These are phyloP conservation scores for Pantelozetes paolii DNA, from an alignment of 2,888 invertebrate species.

Conservation along the genomic window DNA sequence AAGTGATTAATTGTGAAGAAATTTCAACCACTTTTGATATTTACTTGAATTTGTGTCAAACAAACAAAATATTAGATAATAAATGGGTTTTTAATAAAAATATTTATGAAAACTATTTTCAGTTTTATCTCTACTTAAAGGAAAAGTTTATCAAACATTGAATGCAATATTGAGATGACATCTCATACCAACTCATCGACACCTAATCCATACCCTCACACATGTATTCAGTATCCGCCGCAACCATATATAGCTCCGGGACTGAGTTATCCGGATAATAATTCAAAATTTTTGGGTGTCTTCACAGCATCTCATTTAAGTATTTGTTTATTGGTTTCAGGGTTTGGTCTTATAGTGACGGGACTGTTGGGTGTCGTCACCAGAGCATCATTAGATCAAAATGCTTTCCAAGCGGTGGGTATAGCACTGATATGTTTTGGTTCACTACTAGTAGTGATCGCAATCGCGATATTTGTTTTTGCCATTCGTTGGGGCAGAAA, in stretches of 20 bases:
- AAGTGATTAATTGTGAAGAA: too few relatives aligned
- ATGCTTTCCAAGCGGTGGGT: slow-evolving; percentile 20
- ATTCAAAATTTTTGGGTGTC: slow-evolving; percentile 23
- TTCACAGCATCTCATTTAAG: slow-evolving; percentile 32
- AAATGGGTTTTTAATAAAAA: too few relatives aligned
- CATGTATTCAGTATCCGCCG: not conserved
- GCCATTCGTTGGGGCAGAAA: slow-evolving; percentile 31
- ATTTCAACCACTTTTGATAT: too few relatives aligned
- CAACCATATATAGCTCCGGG: slow-evolving; percentile 25
- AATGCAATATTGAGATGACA: not conserved
- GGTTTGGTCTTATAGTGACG: slow-evolving; percentile 34
- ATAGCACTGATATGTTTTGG: slow-evolving; percentile 28
- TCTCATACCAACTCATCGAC: not conserved
- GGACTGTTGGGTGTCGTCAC: slow-evolving; percentile 30
- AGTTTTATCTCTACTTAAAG: too few relatives aligned
- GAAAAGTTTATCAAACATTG: too few relatives aligned
- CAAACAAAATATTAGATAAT: too few relatives aligned
- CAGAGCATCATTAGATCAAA: slow-evolving; percentile 4
- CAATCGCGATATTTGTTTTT: slow-evolving; percentile 20
- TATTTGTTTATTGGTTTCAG: slow-evolving; percentile 24
- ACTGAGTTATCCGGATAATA: not conserved
- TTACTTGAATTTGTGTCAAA: too few relatives aligned
- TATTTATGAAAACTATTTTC: too few relatives aligned
- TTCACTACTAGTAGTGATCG: not conserved
- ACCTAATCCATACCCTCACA: not conserved